Base-by-base conservation (phyloP, 2,888 invertebrate species). In the Serripes groenlandicus region DNA sequence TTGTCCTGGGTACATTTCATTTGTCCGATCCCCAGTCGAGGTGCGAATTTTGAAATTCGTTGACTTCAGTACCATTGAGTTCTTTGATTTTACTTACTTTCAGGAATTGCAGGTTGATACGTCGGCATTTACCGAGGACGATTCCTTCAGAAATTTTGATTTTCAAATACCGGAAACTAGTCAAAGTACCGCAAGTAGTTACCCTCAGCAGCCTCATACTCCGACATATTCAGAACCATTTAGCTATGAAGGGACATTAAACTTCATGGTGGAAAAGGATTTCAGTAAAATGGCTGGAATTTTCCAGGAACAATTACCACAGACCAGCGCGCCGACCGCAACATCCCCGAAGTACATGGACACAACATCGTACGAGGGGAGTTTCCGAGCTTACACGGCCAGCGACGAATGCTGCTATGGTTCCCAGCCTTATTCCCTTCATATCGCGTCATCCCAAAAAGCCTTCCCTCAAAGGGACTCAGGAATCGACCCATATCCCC, bases 171-270 rank as follows among this genome's bases (percentile, higher is more conserved):
- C 88, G 32, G 89, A 89, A 30, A 68, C 87, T 58, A 85, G 87
- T n/a, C 79, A 87, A 35, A 81, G 86, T 18, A 88, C 87, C 74
- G 87, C 86, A 74, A 79, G 78, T 82, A 81, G 84, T 71, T 87
- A 86, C 75, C 75, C 86, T 4, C 84, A 82, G 66, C 85, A 84
- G 74, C 71, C 88, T 52, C 83, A 90, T 62, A 72, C 88, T 23
- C 69, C 87, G 26, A 85, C 76, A 58, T 92, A 90, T 69, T 87
- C 90, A 23, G 91, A 90, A 75, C 81, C 91, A 1, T 92, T 90
- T 84, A 89, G 88, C 70, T 92, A 91, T 68, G 93, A 92, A 73
- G 91, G 90, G 11, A 88, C 88, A 42, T 32, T 66, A 32, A 66
- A 66, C n/a, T 90, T 91, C 56, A 86, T 88, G 78, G 81, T 89